Evolutionary conservation across 2,797 vertebrate genomes (phyloP), one percentile per base, ranked within the genome.

Genomic region (Darevskia mixta): DNA sequence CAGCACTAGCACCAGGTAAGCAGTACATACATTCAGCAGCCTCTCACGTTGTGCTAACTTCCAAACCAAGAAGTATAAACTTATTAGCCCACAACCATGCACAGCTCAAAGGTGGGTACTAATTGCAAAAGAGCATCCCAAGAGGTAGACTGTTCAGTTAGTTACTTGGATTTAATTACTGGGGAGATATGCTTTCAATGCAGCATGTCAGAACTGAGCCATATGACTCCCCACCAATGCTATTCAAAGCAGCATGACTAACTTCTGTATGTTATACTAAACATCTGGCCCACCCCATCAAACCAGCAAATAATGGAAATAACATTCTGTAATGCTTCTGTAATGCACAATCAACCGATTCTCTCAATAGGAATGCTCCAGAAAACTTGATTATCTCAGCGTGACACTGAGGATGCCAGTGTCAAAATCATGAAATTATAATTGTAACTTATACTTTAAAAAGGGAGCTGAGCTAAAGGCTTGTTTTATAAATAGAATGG

Each of bases 351-450:
- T 83, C 76, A 88, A 45, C 87, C 38, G 13, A 72, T 88, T 85
- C 49, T 78, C 55, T 84, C 87, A 85, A 79, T 84, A 79, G 87
- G 82, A 85, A 88, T 29, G 67, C 38, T 64, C 45, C 55, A 84
- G 76, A 88, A 79, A 88, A 88, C 41, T 88, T 85, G 76, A 88
- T 85, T 85, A 84, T 88, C 87, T 79, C 87, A 88, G 87, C 82
- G 35, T 88, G 82, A 85, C 35, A 29, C 20, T 73, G 83, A 88
- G 20, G 76, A 80, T 79, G 82, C 76, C 29, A 1, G 55, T 79
- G 67, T 88, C 87, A 88, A 79, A 88, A 88, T 84, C 87, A 88
- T 88, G 87, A 85, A 85, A 88, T 88, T 88, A 85, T 80, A 88
- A 88, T 85, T 88, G 77, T 61, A 85, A 17, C 20, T 45, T 88